These are phyloP conservation scores for Paradisaea rubra DNA, from an alignment of 2,113 vertebrate genomes.

Conservation along the genomic window DNA sequence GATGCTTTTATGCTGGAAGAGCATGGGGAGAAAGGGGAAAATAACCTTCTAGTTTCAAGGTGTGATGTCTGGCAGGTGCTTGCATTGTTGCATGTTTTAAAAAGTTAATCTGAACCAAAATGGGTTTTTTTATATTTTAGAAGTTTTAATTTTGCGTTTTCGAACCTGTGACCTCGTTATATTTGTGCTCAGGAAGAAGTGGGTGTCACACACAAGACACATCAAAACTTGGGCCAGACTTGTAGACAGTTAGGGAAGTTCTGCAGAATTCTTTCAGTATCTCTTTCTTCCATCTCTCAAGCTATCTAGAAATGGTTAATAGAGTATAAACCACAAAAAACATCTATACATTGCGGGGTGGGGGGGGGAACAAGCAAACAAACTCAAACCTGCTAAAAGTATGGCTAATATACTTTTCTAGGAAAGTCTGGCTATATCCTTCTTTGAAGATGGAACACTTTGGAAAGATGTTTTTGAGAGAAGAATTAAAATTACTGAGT, in stretches of 20 bases:
- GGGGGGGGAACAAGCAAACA: background rate
- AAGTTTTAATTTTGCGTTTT: background rate
- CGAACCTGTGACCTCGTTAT: background rate
- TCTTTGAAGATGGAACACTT: background rate
- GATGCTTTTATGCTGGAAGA: background rate
- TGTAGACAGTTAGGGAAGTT: background rate
- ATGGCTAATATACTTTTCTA: background rate
- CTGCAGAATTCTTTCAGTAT: background rate
- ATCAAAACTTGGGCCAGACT: background rate
- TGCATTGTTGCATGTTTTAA: background rate
- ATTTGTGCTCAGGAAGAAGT: background rate
- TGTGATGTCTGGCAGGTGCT: background rate
- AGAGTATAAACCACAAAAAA: background rate
- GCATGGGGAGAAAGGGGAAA: background rate
- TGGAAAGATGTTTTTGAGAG: background rate
- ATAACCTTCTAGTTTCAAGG: background rate
- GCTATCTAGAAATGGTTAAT: background rate
- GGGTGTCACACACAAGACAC: background rate
- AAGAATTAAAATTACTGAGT: background rate
- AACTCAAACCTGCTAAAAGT: background rate
- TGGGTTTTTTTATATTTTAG: background rate
- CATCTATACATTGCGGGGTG: rapidly evolving
- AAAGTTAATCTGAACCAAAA: background rate
- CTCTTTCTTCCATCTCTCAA: background rate
- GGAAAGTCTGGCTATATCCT: background rate